Percentiles rank a stretch among this genome's conserved stretches.
Evolutionary conservation across 1,140 invertebrate genomes (phyloP).

Genomic region (Helicoverpa armigera): DNA sequence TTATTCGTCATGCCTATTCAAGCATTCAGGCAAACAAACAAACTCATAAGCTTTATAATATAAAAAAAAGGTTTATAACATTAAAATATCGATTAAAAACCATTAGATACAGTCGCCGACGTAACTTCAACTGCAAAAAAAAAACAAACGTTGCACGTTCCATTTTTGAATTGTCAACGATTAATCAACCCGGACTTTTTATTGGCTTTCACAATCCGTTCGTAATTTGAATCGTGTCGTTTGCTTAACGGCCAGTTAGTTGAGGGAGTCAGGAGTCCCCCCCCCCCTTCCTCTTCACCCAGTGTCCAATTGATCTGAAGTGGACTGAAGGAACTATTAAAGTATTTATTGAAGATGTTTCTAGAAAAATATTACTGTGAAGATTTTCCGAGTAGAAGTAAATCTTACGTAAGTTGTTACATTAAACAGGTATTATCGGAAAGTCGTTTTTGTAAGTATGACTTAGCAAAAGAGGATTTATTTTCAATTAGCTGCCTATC

Average conservation of each 20-base stretch:
- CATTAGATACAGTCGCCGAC: constrained; percentile 18
- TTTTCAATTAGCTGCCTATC: too few species aligned
- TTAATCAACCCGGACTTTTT: constrained; percentile 28
- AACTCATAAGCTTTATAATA: too few species aligned
- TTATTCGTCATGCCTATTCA: too few species aligned
- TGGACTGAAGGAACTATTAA: too few species aligned
- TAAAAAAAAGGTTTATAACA: too few species aligned
- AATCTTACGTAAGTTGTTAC: too few species aligned
- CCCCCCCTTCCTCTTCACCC: neutral
- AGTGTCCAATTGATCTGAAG: neutral
- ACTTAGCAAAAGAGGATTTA: too few species aligned
- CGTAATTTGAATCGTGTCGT: constrained; percentile 9
- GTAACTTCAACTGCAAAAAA: neutral
- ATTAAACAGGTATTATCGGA: too few species aligned
- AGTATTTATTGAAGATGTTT: neutral
- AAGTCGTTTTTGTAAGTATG: too few species aligned
- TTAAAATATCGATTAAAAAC: neutral
- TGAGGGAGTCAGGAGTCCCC: neutral
- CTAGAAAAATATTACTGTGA: neutral
- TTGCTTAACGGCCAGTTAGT: constrained; percentile 14
- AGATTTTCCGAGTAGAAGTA: too few species aligned
- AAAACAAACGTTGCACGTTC: neutral
- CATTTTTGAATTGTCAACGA: constrained; percentile 27
- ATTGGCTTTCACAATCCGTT: constrained; percentile 1
- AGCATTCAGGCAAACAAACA: too few species aligned